Conservation (phyloP, 2,797 vertebrate species). For the Craterocephalus amniculus region DNA sequence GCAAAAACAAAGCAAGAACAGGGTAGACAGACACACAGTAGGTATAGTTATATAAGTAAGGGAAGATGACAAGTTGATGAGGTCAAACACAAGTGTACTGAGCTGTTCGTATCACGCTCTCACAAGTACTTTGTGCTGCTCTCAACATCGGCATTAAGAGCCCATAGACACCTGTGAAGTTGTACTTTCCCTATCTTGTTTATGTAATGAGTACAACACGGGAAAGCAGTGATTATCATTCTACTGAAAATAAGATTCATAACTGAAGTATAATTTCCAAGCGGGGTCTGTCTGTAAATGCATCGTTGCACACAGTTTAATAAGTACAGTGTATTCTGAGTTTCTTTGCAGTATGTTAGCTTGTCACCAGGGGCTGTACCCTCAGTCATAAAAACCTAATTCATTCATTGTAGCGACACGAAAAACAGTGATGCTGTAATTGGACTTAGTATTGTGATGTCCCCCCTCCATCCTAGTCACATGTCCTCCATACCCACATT, state of each 20-base stretch:
- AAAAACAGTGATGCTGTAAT: constrained; percentile 29
- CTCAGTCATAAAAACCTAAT: constrained; percentile 58
- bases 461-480: constrained; percentile 67
- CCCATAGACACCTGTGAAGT: constrained; percentile 2
- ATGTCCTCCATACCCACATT: constrained; percentile 71
- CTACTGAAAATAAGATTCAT: neutral
- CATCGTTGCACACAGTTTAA: neutral
- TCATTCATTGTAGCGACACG: constrained; percentile 48
- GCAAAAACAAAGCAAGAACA: neutral
- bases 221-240: constrained; percentile 2
- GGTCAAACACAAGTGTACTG: constrained; percentile 98
- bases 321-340: neutral
- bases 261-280: neutral
- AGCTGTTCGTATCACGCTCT: constrained; percentile 92
- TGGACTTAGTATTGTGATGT: constrained; percentile 45
- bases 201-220: neutral
- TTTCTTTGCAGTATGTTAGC: constrained; percentile 12
- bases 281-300: neutral
- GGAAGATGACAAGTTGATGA: constrained; percentile 85
- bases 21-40: neutral
- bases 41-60: neutral
- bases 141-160: constrained; percentile 81
- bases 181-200: constrained; percentile 1
- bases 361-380: constrained; percentile 64
- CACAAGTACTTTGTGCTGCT: constrained; percentile 94